phyloP scores from a whole-genome alignment of 2,113 vertebrate genomes.

The Oreochromis aureus region DNA sequence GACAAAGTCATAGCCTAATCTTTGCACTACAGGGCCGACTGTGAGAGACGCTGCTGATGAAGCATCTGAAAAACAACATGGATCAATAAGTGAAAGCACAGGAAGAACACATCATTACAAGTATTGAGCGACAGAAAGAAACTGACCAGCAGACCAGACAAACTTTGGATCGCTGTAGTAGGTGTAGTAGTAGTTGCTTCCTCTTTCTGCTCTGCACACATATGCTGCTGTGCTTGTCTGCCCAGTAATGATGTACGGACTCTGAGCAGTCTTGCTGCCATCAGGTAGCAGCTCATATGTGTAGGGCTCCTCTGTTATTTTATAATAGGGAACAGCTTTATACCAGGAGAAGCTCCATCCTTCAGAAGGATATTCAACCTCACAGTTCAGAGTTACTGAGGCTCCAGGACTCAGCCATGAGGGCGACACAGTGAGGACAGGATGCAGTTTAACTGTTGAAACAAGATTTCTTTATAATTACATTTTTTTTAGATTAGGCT shows the following conservation, averaged over 20 bases:
- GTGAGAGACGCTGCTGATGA: neutral
- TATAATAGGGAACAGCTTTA: neutral
- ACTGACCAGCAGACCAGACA: neutral
- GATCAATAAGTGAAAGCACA: neutral
- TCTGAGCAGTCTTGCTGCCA: neutral
- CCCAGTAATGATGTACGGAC: fast-evolving
- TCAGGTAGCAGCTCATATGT: neutral
- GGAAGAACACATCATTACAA: neutral
- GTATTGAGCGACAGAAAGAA: neutral
- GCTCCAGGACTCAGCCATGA: neutral
- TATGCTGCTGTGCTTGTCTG: neutral
- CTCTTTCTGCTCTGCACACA: neutral
- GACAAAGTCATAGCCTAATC: fast-evolving
- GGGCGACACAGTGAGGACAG: neutral
- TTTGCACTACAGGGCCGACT: neutral
- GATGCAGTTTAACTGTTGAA: neutral
- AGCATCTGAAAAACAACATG: neutral
- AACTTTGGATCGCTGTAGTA: neutral
- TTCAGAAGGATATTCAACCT: neutral
- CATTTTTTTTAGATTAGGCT: neutral
- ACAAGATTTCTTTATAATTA: fast-evolving
- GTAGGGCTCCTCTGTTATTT: neutral
- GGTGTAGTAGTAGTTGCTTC: neutral
- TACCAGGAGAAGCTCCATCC: neutral
- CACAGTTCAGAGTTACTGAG: neutral